phyloP scores from a whole-genome alignment of 2,888 invertebrate genomes.

The Leucophenga maculata region DNA sequence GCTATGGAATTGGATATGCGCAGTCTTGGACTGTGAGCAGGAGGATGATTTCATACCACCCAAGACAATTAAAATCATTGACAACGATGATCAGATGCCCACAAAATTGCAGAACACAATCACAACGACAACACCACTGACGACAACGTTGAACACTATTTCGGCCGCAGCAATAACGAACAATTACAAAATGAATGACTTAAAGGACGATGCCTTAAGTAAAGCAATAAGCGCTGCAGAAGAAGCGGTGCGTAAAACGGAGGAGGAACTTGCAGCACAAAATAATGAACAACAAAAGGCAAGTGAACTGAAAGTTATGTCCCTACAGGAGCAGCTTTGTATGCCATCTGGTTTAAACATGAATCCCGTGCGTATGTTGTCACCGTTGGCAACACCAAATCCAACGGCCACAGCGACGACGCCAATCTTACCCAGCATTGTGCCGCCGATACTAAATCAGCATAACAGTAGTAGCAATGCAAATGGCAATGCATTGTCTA shows the following conservation, averaged over 20 bases:
- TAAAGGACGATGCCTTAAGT: conserved; percentile 56
- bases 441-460: conserved; percentile 30
- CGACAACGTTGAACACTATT: too few species aligned
- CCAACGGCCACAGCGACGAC: conserved; percentile 46
- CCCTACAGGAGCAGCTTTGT: conserved; percentile 70
- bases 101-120: conserved; percentile 46
- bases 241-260: conserved; percentile 54
- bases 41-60: conserved; percentile 79
- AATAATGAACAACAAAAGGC: conserved; percentile 60
- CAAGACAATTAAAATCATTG: conserved; percentile 69
- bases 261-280: conserved; percentile 53
- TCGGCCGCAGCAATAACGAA: conserved; percentile 4
- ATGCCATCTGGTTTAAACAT: conserved; percentile 72
- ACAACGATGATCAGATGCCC: conserved; percentile 55
- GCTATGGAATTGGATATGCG: conserved; percentile 85
- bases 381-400: conserved; percentile 67
- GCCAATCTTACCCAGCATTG: conserved; percentile 34
- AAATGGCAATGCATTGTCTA: background rate
- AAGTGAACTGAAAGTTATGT: conserved; percentile 68
- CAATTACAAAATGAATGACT: conserved; percentile 52
- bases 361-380: conserved; percentile 71
- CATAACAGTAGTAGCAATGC: background rate
- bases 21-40: conserved; percentile 82
- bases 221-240: conserved; percentile 50
- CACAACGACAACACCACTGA: too few species aligned